Base-by-base conservation (phyloP, 2,797 vertebrate genomes). In the Echeneis naucrates region DNA sequence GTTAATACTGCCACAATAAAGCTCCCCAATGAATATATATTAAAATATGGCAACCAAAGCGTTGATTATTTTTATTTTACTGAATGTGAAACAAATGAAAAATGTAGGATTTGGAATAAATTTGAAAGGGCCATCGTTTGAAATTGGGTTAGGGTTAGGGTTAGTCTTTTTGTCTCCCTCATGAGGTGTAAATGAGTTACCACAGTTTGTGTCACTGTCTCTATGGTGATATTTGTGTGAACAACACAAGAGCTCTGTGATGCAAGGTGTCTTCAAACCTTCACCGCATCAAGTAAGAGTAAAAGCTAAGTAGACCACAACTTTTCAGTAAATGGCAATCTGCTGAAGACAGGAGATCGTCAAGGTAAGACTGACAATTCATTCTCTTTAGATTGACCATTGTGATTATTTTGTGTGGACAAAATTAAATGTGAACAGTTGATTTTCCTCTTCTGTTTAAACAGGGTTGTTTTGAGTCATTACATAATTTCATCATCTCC, bases 1-100 rank as follows among this genome's bases (percentile, higher is more conserved):
- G 96, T 97, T 96, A 96, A 94, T 96, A 97, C 94, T 95, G 95
- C 96, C 94, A 96, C 95, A 97, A 95, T 94, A 95, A 96, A 95
- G 94, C 93, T 95, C 95, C 94, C 85, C 74, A 84, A 88, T 89
- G 65, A 90, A 87, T 85, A 91, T 85, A 89, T 84, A 89, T 82
- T 82, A 45, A 86, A 88, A 83, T 27, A 59, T 37, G 30, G 9
- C 4, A 19, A 47, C 8, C 21, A 16, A 11, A 45, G 76, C 66
- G 62, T 83, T 4, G 4, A 54, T 86, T 76, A 40, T 85, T 77
- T 77, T 57, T 26, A 32, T 4, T n/a, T 48, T 2, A 38, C 4
- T 23, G 24, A 10, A 19, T 42, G 13, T 37, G 2, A n/a, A 11
- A 23, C 7, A 57, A 44, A 1, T 26, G 44, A n/a, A 30, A 30